A percentile compares a stretch with the other conserved stretches of the same genome.
Conservation (phyloP, 2,888 invertebrate species). For the Noctuana brunneofusca region DNA sequence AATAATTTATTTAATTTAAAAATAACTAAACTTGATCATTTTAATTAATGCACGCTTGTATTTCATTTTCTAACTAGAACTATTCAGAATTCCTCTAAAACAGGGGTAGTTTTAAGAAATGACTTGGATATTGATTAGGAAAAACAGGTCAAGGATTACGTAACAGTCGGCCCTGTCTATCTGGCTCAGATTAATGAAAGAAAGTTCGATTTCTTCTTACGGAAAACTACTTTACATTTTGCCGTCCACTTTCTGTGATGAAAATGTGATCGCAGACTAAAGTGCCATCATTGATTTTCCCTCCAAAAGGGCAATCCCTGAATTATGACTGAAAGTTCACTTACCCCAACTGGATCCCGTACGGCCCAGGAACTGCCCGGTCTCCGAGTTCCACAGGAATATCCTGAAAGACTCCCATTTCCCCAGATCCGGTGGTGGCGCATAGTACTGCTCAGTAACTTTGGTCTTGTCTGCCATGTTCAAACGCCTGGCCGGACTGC, state of each 20-base stretch:
- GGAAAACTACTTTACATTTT: background rate
- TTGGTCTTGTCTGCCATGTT: slow-evolving; percentile 90
- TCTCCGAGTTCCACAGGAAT: slow-evolving; percentile 96
- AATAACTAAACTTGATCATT: too few species aligned
- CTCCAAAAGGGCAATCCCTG: slow-evolving; percentile 52
- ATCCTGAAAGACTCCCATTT: slow-evolving; percentile 92
- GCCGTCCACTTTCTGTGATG: slow-evolving; percentile 20
- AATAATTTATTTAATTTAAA: too few species aligned
- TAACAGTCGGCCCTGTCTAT: slow-evolving; percentile 8
- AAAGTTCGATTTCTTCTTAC: background rate
- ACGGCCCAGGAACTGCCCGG: slow-evolving; percentile 94
- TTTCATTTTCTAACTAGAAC: background rate
- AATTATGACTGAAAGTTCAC: slow-evolving; percentile 62
- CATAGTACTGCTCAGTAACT: slow-evolving; percentile 88
- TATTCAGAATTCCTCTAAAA: background rate
- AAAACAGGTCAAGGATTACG: slow-evolving; percentile 32
- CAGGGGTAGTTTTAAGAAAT: slow-evolving; percentile 6
- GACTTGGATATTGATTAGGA: slow-evolving; percentile 3
- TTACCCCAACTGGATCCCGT: slow-evolving; percentile 97
- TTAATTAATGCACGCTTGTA: too few species aligned
- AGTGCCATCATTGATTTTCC: slow-evolving; percentile 50
- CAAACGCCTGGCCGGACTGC: slow-evolving; percentile 73
- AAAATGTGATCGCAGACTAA: background rate
- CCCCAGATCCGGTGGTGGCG: slow-evolving; percentile 90
- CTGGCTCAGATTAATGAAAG: background rate